These are phyloP conservation scores for Tinea semifulvella DNA, from an alignment of 2,888 invertebrate genomes.

Conservation along the genomic window DNA sequence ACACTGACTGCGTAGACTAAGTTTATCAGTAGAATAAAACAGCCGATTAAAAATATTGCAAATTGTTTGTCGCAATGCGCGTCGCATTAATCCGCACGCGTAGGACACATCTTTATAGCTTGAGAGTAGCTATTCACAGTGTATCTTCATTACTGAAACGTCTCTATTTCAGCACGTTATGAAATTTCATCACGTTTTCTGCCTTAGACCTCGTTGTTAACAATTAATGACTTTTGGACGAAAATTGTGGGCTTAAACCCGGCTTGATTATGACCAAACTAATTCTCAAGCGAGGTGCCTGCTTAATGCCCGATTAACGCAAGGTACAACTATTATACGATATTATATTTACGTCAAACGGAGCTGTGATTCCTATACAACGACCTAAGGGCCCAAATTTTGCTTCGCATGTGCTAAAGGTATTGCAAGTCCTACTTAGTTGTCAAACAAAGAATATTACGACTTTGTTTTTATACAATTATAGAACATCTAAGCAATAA, in stretches of 20 bases:
- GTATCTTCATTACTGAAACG: constrained; percentile 13
- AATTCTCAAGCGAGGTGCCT: neutral
- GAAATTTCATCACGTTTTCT: constrained; percentile 13
- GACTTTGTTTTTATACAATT: too few relatives aligned
- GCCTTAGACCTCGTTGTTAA: constrained; percentile 11
- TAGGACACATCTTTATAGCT: neutral
- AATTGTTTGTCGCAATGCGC: neutral
- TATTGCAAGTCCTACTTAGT: too few relatives aligned
- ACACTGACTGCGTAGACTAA: too few relatives aligned
- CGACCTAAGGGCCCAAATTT: too few relatives aligned
- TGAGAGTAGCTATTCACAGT: constrained; percentile 12
- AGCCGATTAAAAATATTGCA: too few relatives aligned
- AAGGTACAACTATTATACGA: too few relatives aligned
- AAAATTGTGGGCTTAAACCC: constrained; percentile 10
- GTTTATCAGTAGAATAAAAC: too few relatives aligned
- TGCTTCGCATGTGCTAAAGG: too few relatives aligned
- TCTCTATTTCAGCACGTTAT: constrained; percentile 14
- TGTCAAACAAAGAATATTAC: too few relatives aligned
- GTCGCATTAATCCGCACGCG: neutral
- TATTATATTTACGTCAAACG: too few relatives aligned
- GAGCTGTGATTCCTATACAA: too few relatives aligned
- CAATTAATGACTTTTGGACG: neutral
- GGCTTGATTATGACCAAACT: neutral
- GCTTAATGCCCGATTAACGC: neutral
- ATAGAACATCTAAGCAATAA: too few relatives aligned